Conservation (phyloP, 2,113 vertebrate genomes). For the Pseudorhombus dupliciocellatus region DNA sequence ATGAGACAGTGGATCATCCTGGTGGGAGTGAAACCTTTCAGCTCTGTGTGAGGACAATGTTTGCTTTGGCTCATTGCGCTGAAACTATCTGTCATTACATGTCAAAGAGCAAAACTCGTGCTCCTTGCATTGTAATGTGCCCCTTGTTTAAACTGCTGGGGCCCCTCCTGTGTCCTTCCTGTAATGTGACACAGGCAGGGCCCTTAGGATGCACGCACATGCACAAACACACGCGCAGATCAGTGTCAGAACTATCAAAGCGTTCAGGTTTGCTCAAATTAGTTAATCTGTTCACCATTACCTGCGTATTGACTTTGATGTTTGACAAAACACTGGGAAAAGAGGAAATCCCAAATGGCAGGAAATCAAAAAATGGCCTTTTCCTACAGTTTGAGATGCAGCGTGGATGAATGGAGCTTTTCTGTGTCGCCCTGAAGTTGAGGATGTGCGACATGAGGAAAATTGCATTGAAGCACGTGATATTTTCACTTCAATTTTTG, state of each 20-base stretch:
- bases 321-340: constrained; percentile 71
- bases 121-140: constrained; percentile 64
- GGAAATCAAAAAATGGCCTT: constrained; percentile 72
- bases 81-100: constrained; percentile 80
- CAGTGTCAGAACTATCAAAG: constrained; percentile 71
- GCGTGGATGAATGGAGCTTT: constrained; percentile 68
- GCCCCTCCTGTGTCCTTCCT: constrained; percentile 72
- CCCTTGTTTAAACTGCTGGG: constrained; percentile 76
- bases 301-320: constrained; percentile 77
- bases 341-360: constrained; percentile 75
- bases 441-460: constrained; percentile 59
- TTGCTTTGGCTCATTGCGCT: constrained; percentile 77
- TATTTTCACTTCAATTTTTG: constrained; percentile 62
- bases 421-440: constrained; percentile 52
- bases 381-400: constrained; percentile 54
- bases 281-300: constrained; percentile 76
- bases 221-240: constrained; percentile 40
- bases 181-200: constrained; percentile 73
- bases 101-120: constrained; percentile 70
- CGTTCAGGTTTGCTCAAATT: constrained; percentile 75
- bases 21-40: constrained; percentile 41
- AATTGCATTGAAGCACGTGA: constrained; percentile 53
- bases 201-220: constrained; percentile 45
- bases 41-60: constrained; percentile 59
- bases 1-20: constrained; percentile 33